phyloP scores from a whole-genome alignment of 2,113 vertebrate species.

The Nerophis lumbriciformis region DNA sequence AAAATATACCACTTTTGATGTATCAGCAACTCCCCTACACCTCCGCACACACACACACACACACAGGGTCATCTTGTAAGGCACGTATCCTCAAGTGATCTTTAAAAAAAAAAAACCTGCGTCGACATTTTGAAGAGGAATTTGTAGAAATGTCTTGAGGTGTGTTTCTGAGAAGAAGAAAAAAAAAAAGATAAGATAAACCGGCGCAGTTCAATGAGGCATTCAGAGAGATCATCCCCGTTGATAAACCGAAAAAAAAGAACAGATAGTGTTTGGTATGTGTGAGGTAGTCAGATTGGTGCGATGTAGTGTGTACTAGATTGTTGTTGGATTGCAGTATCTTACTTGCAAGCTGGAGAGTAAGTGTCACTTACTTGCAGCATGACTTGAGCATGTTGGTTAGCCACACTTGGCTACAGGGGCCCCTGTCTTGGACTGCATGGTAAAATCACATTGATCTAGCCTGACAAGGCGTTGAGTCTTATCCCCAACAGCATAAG shows the following conservation, averaged over 20 bases:
- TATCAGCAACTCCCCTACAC: slow-evolving; percentile 18
- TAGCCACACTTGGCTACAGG: slow-evolving; percentile 42
- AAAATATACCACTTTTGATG: slow-evolving; percentile 6
- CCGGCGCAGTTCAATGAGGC: slow-evolving; percentile 59
- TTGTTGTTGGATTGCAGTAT: slow-evolving; percentile 58
- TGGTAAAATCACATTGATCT: slow-evolving; percentile 75
- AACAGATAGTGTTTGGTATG: slow-evolving; percentile 55
- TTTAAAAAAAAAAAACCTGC: slow-evolving; percentile 24
- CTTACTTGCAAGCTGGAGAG: slow-evolving; percentile 40
- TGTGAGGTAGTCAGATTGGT: slow-evolving; percentile 63
- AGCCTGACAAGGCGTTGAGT: slow-evolving; percentile 77
- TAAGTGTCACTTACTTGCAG: slow-evolving; percentile 30
- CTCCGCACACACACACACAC: background rate
- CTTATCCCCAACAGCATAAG: slow-evolving; percentile 67
- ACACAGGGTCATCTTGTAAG: slow-evolving; percentile 23
- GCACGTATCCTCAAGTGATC: slow-evolving; percentile 39
- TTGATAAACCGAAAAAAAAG: slow-evolving; percentile 51
- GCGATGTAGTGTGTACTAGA: slow-evolving; percentile 62
- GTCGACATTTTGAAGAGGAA: slow-evolving; percentile 53
- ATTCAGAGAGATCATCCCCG: slow-evolving; percentile 53
- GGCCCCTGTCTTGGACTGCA: slow-evolving; percentile 57
- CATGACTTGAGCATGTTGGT: slow-evolving; percentile 39
- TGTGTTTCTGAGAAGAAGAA: slow-evolving; percentile 58
- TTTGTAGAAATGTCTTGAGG: slow-evolving; percentile 60
- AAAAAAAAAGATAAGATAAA: slow-evolving; percentile 66